Conservation (phyloP, 2,797 vertebrate species). For the Cirrhinus molitorella region DNA sequence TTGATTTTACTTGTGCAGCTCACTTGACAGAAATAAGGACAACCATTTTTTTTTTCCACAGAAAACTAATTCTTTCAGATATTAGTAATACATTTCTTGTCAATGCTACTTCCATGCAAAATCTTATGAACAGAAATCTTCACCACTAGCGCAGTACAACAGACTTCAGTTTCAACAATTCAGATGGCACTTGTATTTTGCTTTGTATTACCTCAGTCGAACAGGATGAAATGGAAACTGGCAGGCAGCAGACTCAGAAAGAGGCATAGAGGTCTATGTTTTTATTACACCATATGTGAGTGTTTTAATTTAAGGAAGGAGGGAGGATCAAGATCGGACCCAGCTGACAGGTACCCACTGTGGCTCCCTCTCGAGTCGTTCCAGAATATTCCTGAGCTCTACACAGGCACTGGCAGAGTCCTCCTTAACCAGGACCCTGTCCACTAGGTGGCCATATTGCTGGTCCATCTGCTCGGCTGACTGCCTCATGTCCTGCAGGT, state of each 20-base stretch:
- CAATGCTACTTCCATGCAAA: constrained; percentile 27
- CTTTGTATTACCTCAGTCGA: not conserved
- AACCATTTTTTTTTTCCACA: not conserved
- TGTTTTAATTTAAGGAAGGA: constrained; percentile 2
- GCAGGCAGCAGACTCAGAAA: constrained; percentile 20
- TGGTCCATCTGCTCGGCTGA: constrained; percentile 88
- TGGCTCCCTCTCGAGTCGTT: constrained; percentile 83
- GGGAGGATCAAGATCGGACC: constrained; percentile 72
- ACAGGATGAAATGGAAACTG: constrained; percentile 4
- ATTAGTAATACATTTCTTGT: not conserved
- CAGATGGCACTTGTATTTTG: not conserved
- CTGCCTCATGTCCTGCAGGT: constrained; percentile 86
- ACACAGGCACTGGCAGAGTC: constrained; percentile 82
- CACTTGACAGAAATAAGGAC: constrained; percentile 20
- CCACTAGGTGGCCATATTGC: constrained; percentile 88
- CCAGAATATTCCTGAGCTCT: constrained; percentile 85
- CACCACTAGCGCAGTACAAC: not conserved
- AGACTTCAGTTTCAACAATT: not conserved
- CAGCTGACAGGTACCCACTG: constrained; percentile 92
- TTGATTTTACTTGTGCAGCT: constrained; percentile 22
- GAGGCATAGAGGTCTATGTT: constrained; percentile 29
- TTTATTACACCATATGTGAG: constrained; percentile 2
- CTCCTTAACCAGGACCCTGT: constrained; percentile 87
- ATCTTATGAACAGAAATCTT: not conserved
- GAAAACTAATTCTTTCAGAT: not conserved